Conservation (phyloP, 2,113 vertebrate species). For the Pseudolaguvia tuberculata region DNA sequence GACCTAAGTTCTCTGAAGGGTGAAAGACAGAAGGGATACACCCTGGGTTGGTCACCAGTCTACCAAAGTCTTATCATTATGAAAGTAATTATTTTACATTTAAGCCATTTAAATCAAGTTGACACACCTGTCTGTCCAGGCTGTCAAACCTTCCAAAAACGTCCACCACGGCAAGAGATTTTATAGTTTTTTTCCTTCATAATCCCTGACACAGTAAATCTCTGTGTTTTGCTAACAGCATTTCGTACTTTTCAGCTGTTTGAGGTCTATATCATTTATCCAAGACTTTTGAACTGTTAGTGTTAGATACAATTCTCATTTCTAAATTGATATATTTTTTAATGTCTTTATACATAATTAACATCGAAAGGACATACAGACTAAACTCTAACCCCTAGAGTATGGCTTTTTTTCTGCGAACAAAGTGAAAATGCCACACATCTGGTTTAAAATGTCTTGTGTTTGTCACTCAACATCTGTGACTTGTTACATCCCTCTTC, state of each 20-base stretch:
- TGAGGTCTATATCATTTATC: slow-evolving; percentile 39
- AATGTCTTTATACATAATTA: slow-evolving; percentile 33
- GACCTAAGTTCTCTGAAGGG: not conserved
- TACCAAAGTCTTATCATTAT: not conserved
- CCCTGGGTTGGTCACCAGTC: no score
- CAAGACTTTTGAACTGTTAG: slow-evolving; percentile 13
- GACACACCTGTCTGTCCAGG: not conserved
- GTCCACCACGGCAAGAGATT: not conserved
- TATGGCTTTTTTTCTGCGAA: not conserved
- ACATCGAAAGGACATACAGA: slow-evolving; percentile 20
- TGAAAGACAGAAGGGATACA: not conserved
- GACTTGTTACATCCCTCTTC: slow-evolving; percentile 31
- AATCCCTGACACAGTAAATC: slow-evolving; percentile 25
- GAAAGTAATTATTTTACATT: not conserved
- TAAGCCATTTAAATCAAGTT: no score
- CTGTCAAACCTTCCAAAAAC: not conserved
- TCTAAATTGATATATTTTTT: slow-evolving; percentile 34
- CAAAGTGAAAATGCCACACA: slow-evolving; percentile 14
- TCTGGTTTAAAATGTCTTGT: slow-evolving; percentile 22
- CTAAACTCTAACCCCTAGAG: slow-evolving; percentile 17
- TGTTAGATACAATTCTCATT: not conserved
- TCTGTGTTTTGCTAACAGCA: slow-evolving; percentile 35
- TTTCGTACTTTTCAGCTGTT: slow-evolving; percentile 42
- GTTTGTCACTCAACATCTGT: slow-evolving; percentile 28
- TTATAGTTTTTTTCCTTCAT: slow-evolving; percentile 18